A percentile compares a stretch with the other conserved stretches of the same genome.
Evolutionary conservation across 2,113 vertebrate species (phyloP).

Genomic region (Scytalopus superciliaris): DNA sequence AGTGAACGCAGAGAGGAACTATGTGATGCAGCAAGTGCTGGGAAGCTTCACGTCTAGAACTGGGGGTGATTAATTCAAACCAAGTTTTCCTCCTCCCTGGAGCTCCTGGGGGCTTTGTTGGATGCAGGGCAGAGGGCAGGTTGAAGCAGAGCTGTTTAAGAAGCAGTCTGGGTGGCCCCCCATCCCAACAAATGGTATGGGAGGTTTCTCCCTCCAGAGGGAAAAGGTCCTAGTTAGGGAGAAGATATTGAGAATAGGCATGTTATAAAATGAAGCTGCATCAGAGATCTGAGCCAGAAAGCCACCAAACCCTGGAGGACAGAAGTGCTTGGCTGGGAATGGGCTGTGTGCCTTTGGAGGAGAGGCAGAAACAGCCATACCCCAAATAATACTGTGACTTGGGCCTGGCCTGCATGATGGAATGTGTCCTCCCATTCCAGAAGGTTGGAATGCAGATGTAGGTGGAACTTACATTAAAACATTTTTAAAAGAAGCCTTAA

Average conservation of each 20-base stretch:
- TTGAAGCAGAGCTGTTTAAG: background rate
- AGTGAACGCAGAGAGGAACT: background rate
- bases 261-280: background rate
- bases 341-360: background rate
- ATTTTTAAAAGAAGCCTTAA: background rate
- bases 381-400: background rate
- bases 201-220: background rate
- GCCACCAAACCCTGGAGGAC: background rate
- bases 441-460: background rate
- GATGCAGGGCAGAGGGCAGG: background rate
- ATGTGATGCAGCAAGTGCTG: background rate
- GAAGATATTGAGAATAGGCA: background rate
- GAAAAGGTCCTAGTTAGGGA: background rate
- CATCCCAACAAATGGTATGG: background rate
- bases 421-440: background rate
- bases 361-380: background rate
- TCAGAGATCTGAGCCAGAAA: background rate
- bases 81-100: background rate
- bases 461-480: background rate
- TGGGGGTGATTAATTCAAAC: fast-evolving
- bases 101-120: background rate
- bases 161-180: background rate
- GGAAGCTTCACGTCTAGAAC: background rate
- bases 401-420: background rate
- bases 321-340: background rate